These are phyloP conservation scores for Wasmannia auropunctata DNA, from an alignment of 1,140 invertebrate species.

Conservation along the genomic window DNA sequence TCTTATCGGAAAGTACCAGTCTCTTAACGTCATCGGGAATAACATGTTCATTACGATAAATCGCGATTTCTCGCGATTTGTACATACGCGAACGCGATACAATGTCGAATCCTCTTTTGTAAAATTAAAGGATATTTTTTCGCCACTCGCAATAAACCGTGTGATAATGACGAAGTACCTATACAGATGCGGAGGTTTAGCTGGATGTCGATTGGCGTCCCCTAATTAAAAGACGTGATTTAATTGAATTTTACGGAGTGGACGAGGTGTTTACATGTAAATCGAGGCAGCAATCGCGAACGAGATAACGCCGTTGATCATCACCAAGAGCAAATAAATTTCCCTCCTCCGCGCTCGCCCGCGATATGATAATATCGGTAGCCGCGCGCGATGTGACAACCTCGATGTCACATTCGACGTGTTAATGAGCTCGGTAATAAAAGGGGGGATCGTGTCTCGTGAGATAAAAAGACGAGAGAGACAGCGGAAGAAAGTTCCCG, in stretches of 20 bases:
- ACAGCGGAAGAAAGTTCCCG: slow-evolving; percentile 15
- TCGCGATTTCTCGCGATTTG: background rate
- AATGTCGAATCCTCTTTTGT: background rate
- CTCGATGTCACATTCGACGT: slow-evolving; percentile 15
- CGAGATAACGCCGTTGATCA: slow-evolving; percentile 52
- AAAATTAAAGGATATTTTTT: background rate
- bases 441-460: background rate
- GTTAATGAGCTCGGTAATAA: slow-evolving; percentile 37
- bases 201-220: slow-evolving; percentile 2
- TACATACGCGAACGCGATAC: background rate
- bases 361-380: slow-evolving; percentile 58
- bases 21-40: background rate
- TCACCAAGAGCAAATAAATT: slow-evolving; percentile 59
- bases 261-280: slow-evolving; percentile 78
- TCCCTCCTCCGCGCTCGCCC: background rate
- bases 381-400: background rate
- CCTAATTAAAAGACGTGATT: slow-evolving; percentile 78
- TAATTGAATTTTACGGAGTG: slow-evolving; percentile 77
- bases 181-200: background rate
- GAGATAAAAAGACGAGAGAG: background rate
- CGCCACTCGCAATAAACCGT: background rate
- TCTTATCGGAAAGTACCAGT: background rate
- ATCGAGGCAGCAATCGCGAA: slow-evolving; percentile 66
- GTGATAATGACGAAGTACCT: background rate
- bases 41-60: background rate